Evolutionary conservation across 2,797 vertebrate species (phyloP), one percentile per base, ranked within the genome.

Genomic region (Enteromius mattozi): DNA sequence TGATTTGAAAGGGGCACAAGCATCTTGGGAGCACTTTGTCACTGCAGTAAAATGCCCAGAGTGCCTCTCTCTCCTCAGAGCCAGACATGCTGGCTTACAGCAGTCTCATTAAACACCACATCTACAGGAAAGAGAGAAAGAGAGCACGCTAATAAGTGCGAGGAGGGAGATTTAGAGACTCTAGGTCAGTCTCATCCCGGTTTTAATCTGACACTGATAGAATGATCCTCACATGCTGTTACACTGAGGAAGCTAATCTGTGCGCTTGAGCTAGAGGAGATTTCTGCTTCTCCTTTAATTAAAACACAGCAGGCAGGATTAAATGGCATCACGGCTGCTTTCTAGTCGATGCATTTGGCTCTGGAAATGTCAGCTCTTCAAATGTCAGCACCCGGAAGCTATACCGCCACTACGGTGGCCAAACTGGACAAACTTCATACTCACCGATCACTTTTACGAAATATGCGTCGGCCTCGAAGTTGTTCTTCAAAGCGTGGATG

Each of bases 401-500:
- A 37, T 47, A 59, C 17, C 13, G 16, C 33, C 13, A 14, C 45
- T 42, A 78, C 37, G 19, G 61, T 19, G 14, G 65, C 24, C 47
- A 68, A 12, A 21, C 65, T 8, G 51, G 24, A 37, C 19, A 56
- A 59, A 33, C 56, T 13, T 79, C 27, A 69, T 63, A 96, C 98
- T 98, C 93, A 99, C 98, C 98, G 88, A 99, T 99, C 89, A 99
- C 98, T 96, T 99, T 99, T 85, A 99, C 97, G 86, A 99, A 99
- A 91, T 99, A 99, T 54, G 98, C 98, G 79, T 99, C 98, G 0
- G 96, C 97, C 94, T 99, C 98, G 75, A 97, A 99, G 94, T 99
- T 99, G 92, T 99, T 99, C 94, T 98, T 97, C 89, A 99, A 92
- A 69, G 97, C 94, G 65, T 99, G 96, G 90, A 99, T 96, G 90